Percentiles rank a stretch among this genome's conserved stretches.
phyloP scores from a whole-genome alignment of 1,140 invertebrate genomes.

The Magallana ariakensis region DNA sequence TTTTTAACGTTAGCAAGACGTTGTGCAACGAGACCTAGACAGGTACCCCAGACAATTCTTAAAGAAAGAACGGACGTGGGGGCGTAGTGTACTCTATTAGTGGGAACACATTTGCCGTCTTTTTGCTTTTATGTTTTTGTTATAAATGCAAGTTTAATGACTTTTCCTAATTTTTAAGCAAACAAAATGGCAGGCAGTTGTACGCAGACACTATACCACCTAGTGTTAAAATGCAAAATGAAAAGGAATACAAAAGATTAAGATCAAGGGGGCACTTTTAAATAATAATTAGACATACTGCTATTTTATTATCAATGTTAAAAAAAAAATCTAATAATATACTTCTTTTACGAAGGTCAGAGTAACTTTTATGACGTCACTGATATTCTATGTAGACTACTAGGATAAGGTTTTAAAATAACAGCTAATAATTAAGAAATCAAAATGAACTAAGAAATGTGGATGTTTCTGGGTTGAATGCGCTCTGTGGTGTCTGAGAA shows the following conservation, averaged over 20 bases:
- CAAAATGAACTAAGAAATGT: no score
- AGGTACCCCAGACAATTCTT: no score
- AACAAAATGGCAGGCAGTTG: not conserved
- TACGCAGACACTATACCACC: not conserved
- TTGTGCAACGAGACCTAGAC: no score
- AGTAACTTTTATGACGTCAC: not conserved
- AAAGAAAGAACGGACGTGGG: no score
- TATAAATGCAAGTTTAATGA: no score
- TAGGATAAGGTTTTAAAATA: not conserved
- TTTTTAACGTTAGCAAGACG: no score
- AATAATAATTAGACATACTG: slow-evolving; percentile 1
- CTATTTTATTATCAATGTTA: not conserved
- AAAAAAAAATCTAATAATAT: not conserved
- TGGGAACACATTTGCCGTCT: no score
- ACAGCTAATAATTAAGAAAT: no score
- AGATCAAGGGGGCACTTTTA: not conserved
- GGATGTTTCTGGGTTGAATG: no score
- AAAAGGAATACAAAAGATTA: not conserved
- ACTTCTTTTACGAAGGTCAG: not conserved
- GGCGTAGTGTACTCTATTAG: no score
- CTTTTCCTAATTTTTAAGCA: not conserved
- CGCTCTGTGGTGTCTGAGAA: not conserved
- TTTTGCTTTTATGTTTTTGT: no score
- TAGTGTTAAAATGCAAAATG: not conserved
- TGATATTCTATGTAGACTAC: not conserved